Base-by-base conservation (phyloP, 2,888 invertebrate genomes). In the Euphydryas editha region DNA sequence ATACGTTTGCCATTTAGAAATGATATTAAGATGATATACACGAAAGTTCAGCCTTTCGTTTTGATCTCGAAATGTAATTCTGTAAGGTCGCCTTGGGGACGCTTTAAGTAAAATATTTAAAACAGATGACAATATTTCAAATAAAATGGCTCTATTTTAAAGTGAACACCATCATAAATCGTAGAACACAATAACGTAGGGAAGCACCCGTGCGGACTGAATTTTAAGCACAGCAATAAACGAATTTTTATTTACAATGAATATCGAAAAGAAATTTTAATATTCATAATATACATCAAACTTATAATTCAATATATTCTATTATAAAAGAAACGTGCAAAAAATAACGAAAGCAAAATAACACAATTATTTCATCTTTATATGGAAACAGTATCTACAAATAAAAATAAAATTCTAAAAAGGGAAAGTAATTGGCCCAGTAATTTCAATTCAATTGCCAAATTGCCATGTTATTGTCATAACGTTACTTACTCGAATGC, bases 61-160 rank as follows among this genome's bases (percentile, higher is more conserved):
- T 80, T 78, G 82, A 66, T 69, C 84, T 78, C 77, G 78, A 75
- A 78, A 80, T 79, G 79, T 83, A 81, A 82, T 84, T 82, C 81
- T 82, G 77, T 83, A 88, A 90, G 81, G 83, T 77, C 77, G 75
- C 90, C 88, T 82, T 75, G 76, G 92, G 88, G 90, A 84, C 82
- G 80, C 82, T 87, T 92, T 86, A 87, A 87, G 85, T 88, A 83
- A 90, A 91, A 90, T 90, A 88, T 92, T 92, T 90, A 90, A 90
- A 86, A 81, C 84, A 86, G 85, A 90, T 89, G 92, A 91, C 91
- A 88, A 88, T 92, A 91, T 92, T 90, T 92, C 88, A 91, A 84
- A 85, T 85, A 80, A 85, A 91, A 91, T 91, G 86, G 92, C 89
- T 88, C 88, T 88, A 90, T 90, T 90, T 89, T 86, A 88, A 90